Percentiles rank a stretch among this genome's conserved stretches.
These are phyloP conservation scores for Drosophila pseudoobscura DNA, from an alignment of 1,140 invertebrate species.

Conservation along the genomic window DNA sequence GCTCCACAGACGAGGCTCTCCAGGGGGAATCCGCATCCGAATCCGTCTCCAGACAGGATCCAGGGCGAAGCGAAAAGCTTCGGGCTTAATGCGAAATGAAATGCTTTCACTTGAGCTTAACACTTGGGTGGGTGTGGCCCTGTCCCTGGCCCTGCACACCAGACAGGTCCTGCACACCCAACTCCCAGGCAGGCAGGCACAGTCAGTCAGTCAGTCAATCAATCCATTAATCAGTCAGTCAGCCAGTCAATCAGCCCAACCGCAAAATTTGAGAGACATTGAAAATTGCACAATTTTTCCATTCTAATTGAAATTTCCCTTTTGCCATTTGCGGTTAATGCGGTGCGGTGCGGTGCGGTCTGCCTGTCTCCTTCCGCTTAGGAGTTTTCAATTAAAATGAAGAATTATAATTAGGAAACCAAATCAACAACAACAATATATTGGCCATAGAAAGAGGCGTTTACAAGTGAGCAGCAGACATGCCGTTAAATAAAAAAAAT, in stretches of 20 bases:
- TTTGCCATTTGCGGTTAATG: slow-evolving; percentile 17
- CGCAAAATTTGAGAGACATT: slow-evolving; percentile 17
- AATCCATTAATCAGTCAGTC: slow-evolving; percentile 27
- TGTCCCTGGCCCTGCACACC: background rate
- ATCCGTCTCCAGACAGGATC: slow-evolving; percentile 12
- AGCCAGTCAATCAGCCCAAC: slow-evolving; percentile 39
- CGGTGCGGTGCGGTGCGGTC: background rate
- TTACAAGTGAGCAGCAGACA: background rate
- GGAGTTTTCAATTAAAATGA: slow-evolving; percentile 26
- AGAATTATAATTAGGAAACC: slow-evolving; percentile 38
- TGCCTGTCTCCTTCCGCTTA: too few relatives aligned
- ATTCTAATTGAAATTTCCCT: slow-evolving; percentile 18
- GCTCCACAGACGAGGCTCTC: background rate
- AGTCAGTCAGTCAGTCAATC: slow-evolving; percentile 14
- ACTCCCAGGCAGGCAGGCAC: slow-evolving; percentile 7
- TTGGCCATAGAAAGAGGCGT: too few relatives aligned
- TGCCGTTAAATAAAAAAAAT: background rate
- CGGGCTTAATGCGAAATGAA: slow-evolving; percentile 68
- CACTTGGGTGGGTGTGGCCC: slow-evolving; percentile 38
- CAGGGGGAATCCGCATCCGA: background rate
- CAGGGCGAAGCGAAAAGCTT: slow-evolving; percentile 59
- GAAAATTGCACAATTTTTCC: background rate
- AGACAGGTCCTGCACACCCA: background rate
- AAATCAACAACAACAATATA: background rate
- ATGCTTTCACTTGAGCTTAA: slow-evolving; percentile 59